Evolutionary conservation across 2,888 invertebrate species (phyloP), one percentile per base, ranked within the genome.

Genomic region (Drosophila neonasuta): DNA sequence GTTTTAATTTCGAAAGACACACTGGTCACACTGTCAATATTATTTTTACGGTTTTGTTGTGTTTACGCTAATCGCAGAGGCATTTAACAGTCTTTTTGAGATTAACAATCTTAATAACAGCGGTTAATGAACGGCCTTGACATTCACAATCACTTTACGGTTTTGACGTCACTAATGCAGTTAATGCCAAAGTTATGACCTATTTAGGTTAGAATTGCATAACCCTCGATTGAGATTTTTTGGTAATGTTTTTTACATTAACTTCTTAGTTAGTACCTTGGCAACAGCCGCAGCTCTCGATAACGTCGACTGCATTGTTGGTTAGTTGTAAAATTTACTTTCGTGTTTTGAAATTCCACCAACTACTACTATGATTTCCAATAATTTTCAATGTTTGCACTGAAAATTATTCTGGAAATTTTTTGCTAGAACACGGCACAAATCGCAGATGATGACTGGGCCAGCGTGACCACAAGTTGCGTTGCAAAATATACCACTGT

Each of bases 161-260:
- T 51, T 65, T 54, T 17, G 55, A 70, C 69, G 58, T 63, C 70
- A 32, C 42, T 30, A 50, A 29, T 60, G 60, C 66, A 61, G 41
- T 71, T 54, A 60, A 62, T 68, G 52, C 61, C 51, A 73, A 69
- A 69, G 56, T 63, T 74, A 59, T 68, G 73, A 63, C 66, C 75
- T 78, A 57, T 69, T 56, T 83, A 81, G 84, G 87, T 79, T 77
- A 72, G 82, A 83, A 86, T 89, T 89, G 89, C 89, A 89, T 89
- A 89, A 89, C 86, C 74, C 65, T 17, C 68, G 10, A 46, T n/a
- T 20, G 60, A 70, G 48, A 34, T 34, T 29, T 32, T 32, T 32
- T 32, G 8, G 8, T n/a, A n/a, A 20, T 17, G 49, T 29, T 30
- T 42, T 36, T n/a, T 10, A 41, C 13, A 11, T 8, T 32, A 45